Percentiles rank a stretch among this genome's conserved stretches.
phyloP scores from a whole-genome alignment of 2,113 vertebrate genomes.

The Heterochromis multidens region DNA sequence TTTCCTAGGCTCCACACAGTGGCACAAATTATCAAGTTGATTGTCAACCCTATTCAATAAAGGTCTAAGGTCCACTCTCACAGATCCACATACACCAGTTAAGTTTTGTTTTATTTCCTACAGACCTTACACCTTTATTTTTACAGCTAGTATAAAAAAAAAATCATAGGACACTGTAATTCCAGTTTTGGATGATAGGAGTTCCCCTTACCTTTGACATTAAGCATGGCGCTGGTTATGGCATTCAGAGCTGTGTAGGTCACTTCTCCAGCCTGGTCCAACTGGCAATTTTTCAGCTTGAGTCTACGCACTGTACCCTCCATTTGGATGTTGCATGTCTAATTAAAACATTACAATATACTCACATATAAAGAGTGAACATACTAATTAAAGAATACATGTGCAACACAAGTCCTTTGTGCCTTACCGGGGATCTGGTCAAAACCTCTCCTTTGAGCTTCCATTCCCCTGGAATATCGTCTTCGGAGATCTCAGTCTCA shows the following conservation, averaged over 20 bases:
- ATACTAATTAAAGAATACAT: background rate
- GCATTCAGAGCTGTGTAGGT: conserved; percentile 93
- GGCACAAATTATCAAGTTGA: background rate
- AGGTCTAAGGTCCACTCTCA: conserved; percentile 21
- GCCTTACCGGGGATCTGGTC: conserved; percentile 91
- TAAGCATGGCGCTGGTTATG: conserved; percentile 87
- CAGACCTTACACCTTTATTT: conserved; percentile 40
- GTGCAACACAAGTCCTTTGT: background rate
- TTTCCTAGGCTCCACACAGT: background rate
- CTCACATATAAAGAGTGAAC: background rate
- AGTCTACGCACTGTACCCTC: conserved; percentile 88
- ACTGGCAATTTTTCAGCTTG: conserved; percentile 86
- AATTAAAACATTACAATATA: background rate
- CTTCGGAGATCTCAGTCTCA: conserved; percentile 94
- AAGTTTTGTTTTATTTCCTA: conserved; percentile 16
- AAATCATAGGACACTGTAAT: accelerated
- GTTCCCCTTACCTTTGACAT: conserved; percentile 86
- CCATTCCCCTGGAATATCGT: conserved; percentile 92
- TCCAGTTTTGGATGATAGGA: background rate
- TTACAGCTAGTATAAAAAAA: background rate
- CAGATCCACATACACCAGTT: background rate
- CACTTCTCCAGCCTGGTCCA: conserved; percentile 95
- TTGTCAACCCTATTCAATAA: background rate
- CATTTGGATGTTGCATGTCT: conserved; percentile 93
- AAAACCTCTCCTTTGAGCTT: conserved; percentile 92